Evolutionary conservation across 2,113 vertebrate species (phyloP), one percentile per base, ranked within the genome.

Genomic region (Antennarius striatus): DNA sequence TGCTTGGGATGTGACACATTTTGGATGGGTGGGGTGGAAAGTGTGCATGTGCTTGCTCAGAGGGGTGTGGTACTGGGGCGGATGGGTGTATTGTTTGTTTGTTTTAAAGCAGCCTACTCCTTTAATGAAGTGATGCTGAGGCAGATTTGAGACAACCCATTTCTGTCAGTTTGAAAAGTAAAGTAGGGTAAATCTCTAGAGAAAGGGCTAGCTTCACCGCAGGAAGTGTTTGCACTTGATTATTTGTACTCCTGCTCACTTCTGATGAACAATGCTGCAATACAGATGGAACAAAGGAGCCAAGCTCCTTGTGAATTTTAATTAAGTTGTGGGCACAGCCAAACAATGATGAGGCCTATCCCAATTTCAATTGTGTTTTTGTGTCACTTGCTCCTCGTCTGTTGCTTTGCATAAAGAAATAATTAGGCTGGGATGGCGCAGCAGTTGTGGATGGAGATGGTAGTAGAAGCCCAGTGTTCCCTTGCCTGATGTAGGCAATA

Each of bases 131-230:
- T 63, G 56, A 81, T 84, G 85, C 81, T 39, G 71, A 88, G 88
- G 86, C 70, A 89, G 79, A 89, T 90, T 88, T 88, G 83, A 92
- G 86, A 91, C 90, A 93, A 91, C 91, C 91, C 90, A 93, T 91
- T 93, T 92, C 90, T 93, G 91, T 93, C 91, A 93, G 90, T 92
- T 88, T 88, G 84, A 85, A 84, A 88, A 90, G 89, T 89, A 91
- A 93, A 91, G 90, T 91, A 88, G 87, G 90, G 71, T 91, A 87
- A 92, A 89, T 81, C 91, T 90, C 90, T 68, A 75, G 90, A 91
- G 87, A 70, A 86, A 73, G 85, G 84, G 76, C 85, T 80, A 76
- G 78, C 89, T 88, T 77, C 79, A 90, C 86, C 74, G 75, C 82
- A 88, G 86, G 87, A 91, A 88, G 84, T 88, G 85, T 88, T 89